Conservation (phyloP, 2,888 invertebrate species). For the Eupithecia inturbata region DNA sequence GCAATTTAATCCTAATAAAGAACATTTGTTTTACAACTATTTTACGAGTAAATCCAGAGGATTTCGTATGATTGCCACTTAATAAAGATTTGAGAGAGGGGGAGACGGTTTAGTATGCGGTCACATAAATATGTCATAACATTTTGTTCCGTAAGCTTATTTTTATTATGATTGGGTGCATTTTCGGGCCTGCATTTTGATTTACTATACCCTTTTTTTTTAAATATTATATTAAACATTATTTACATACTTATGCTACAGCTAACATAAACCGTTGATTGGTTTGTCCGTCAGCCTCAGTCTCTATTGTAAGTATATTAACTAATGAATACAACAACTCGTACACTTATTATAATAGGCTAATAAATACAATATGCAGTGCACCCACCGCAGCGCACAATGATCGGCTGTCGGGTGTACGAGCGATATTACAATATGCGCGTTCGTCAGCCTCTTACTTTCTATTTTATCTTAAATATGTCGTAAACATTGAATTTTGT, state of each 20-base stretch:
- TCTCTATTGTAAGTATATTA: too few relatives aligned
- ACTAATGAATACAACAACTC: too few relatives aligned
- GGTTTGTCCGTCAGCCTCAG: too few relatives aligned
- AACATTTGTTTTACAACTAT: slow-evolving; percentile 24
- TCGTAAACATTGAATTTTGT: not conserved
- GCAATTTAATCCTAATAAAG: slow-evolving; percentile 19
- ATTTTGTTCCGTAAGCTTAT: slow-evolving; percentile 5
- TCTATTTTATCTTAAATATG: not conserved
- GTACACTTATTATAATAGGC: too few relatives aligned
- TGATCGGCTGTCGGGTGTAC: too few relatives aligned
- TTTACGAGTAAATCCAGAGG: slow-evolving; percentile 17
- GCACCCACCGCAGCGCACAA: too few relatives aligned
- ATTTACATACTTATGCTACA: too few relatives aligned
- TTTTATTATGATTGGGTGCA: slow-evolving; percentile 17
- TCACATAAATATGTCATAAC: slow-evolving; percentile 22
- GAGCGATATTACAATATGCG: too few relatives aligned
- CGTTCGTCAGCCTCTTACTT: not conserved
- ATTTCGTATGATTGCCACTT: slow-evolving; percentile 21
- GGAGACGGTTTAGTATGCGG: slow-evolving; percentile 3
- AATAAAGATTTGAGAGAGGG: slow-evolving; percentile 14
- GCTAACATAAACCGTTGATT: too few relatives aligned
- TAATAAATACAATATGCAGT: too few relatives aligned
- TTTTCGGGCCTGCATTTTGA: slow-evolving; percentile 4
- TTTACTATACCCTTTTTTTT: too few relatives aligned
- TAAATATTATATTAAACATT: too few relatives aligned